phyloP scores from a whole-genome alignment of 2,888 invertebrate species.

The Thalpophila matura region DNA sequence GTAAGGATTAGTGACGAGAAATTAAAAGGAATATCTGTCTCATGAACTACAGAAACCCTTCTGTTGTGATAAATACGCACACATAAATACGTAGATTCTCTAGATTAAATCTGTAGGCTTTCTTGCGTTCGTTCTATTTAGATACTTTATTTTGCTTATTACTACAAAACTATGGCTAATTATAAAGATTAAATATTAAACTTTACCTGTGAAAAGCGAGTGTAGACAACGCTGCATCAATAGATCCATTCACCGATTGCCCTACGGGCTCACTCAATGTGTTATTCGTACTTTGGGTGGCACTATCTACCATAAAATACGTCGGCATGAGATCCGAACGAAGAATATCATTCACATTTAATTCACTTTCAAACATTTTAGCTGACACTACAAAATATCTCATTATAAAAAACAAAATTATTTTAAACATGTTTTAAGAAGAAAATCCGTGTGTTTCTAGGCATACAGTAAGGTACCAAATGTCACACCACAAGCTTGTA shows the following conservation, averaged over 20 bases:
- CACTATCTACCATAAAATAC: slow-evolving; percentile 89
- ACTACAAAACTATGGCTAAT: too few relatives aligned
- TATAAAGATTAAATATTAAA: too few relatives aligned
- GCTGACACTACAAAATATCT: slow-evolving; percentile 39
- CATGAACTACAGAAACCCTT: too few relatives aligned
- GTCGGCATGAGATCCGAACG: slow-evolving; percentile 93
- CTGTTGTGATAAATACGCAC: too few relatives aligned
- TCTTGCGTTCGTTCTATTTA: too few relatives aligned
- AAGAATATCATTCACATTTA: slow-evolving; percentile 93
- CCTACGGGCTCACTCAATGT: slow-evolving; percentile 55
- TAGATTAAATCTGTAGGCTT: too few relatives aligned
- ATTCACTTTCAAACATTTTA: slow-evolving; percentile 77
- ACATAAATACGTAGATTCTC: too few relatives aligned
- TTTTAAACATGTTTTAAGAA: slow-evolving; percentile 45
- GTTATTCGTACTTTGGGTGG: slow-evolving; percentile 63
- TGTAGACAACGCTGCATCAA: slow-evolving; percentile 91
- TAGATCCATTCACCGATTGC: slow-evolving; percentile 89
- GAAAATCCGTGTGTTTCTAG: slow-evolving; percentile 30
- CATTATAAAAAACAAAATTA: slow-evolving; percentile 31
- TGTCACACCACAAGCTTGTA: slow-evolving; percentile 60
- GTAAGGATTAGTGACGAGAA: slow-evolving; percentile 15
- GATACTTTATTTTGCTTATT: too few relatives aligned
- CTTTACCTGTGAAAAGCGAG: slow-evolving; percentile 93
- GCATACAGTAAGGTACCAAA: slow-evolving; percentile 56
- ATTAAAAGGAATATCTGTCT: too few relatives aligned